phyloP scores from a whole-genome alignment of 1,140 invertebrate species.

The Archegozetes longisetosus region DNA sequence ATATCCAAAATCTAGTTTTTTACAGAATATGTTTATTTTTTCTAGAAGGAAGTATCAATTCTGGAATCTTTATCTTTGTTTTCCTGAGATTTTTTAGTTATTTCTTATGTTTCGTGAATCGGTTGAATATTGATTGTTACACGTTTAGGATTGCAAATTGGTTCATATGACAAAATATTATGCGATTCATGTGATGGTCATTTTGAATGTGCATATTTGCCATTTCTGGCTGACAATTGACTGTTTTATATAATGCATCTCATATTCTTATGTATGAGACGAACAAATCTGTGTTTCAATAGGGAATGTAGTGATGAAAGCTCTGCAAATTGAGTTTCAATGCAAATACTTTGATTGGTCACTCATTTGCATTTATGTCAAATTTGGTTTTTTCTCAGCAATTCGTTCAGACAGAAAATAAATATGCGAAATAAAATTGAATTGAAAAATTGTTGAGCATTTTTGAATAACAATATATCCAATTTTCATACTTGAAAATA shows the following conservation, averaged over 20 bases:
- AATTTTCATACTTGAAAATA: not conserved
- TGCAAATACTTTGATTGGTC: no score
- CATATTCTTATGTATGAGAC: not conserved
- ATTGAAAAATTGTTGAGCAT: not conserved
- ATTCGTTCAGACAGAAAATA: not conserved
- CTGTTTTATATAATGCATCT: not conserved
- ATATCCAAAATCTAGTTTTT: no score
- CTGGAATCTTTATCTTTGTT: no score
- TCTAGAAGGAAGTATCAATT: no score
- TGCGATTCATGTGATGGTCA: not conserved
- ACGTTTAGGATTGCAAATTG: not conserved
- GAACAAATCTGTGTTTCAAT: no score
- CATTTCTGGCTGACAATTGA: not conserved
- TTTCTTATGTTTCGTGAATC: not conserved
- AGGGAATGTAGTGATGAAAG: not conserved
- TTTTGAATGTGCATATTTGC: not conserved
- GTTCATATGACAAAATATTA: not conserved
- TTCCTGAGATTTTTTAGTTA: not conserved
- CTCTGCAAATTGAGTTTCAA: not conserved
- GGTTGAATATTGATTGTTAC: not conserved
- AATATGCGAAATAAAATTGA: not conserved
- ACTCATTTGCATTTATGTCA: not conserved
- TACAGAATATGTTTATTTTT: no score
- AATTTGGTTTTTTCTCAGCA: not conserved
- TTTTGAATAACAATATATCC: not conserved